These are phyloP conservation scores for Drosophila heteroneura DNA, from an alignment of 2,888 invertebrate species.

Conservation along the genomic window DNA sequence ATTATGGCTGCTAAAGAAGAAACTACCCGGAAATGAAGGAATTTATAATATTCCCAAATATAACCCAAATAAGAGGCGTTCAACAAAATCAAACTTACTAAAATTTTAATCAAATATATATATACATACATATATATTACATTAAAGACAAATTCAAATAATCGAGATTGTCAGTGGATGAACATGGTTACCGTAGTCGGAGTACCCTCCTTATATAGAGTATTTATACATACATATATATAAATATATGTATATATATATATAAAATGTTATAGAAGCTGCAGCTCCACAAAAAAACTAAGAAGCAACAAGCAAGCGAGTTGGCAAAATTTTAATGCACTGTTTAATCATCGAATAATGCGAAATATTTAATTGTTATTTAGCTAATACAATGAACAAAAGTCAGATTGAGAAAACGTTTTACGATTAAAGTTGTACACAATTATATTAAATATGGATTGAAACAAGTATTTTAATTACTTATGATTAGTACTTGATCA, in stretches of 20 bases:
- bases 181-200: constrained; percentile 35
- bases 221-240: constrained; percentile 37
- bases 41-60: constrained; percentile 23
- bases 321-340: constrained; percentile 82
- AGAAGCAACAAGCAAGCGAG: constrained; percentile 52
- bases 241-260: constrained; percentile 43
- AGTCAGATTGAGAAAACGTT: constrained; percentile 17
- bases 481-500: constrained; percentile 52
- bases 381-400: constrained; percentile 58
- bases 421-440: constrained; percentile 38
- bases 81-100: constrained; percentile 57
- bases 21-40: constrained; percentile 5
- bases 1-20: constrained; percentile 38
- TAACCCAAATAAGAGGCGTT: constrained; percentile 42
- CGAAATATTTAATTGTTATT: constrained; percentile 72
- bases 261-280: constrained; percentile 67
- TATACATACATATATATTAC: constrained; percentile 34
- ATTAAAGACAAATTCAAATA: constrained; percentile 44
- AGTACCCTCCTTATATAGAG: constrained; percentile 43
- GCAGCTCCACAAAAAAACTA: constrained; percentile 30
- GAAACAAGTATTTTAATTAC: constrained; percentile 25
- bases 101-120: constrained; percentile 57
- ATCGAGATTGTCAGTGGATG: constrained; percentile 47
- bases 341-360: constrained; percentile 84
- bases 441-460: constrained; percentile 43